Base-by-base conservation (phyloP, 2,888 invertebrate species). In the Netelia melanura region DNA sequence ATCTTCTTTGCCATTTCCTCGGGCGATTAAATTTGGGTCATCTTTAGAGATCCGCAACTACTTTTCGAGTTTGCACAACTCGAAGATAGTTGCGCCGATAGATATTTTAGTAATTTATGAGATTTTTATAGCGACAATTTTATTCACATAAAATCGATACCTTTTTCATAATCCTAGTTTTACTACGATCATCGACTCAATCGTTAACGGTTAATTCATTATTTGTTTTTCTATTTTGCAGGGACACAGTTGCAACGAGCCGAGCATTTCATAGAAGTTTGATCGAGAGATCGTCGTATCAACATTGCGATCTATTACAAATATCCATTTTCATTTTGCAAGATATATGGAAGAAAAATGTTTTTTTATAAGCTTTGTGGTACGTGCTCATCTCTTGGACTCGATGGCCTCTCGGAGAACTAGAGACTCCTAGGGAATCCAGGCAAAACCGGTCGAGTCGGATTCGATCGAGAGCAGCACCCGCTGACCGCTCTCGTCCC, bases 391-490 rank as follows among this genome's bases (percentile, higher is more conserved):
- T 71, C 82, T 70, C 70, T 43, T 71, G 70, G 75, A 76, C 74
- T 72, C 65, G 79, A 68, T 56, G 74, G 79, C 77, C 86, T 88
- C 80, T 82, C 89, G 89, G 90, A 92, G 91, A 91, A 90, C 92
- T 92, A 91, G 91, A 91, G 83, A 92, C 92, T 92, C 92, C 93
- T 93, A 93, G 93, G 90, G 92, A 93, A 91, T 93, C 89, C 90
- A 86, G 87, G 88, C 90, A 91, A 92, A 93, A 93, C 93, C 93
- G 93, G 93, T 93, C 93, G 89, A 92, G 93, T 92, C 90, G 87
- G 93, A 85, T 85, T 76, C 65, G 79, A 93, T 93, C 91, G 90
- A 91, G 89, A 88, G 89, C 89, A 89, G 87, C 88, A 89, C 88
- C 86, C 88, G 86, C 87, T 87, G 79, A 82, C 82, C 81, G 68